Conservation (phyloP, 1,140 invertebrate genomes). For the Bombus consobrinus region DNA sequence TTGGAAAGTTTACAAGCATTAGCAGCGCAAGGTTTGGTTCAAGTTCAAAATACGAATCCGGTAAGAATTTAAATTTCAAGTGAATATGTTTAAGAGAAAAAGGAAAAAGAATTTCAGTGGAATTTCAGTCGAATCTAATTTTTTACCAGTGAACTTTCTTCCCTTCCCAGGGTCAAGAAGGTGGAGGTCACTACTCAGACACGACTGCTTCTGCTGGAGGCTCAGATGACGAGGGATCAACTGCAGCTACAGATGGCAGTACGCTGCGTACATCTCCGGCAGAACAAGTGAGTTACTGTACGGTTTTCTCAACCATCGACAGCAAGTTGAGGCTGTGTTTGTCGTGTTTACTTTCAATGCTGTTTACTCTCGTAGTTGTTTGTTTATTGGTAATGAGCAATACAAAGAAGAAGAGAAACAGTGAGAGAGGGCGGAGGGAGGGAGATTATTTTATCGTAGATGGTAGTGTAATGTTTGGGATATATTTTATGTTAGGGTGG, state of each 20-base stretch:
- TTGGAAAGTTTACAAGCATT: conserved; percentile 82
- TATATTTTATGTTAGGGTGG: conserved; percentile 82
- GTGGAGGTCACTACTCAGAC: conserved; percentile 88
- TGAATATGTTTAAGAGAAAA: neutral
- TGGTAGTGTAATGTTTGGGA: conserved; percentile 59
- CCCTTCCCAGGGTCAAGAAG: conserved; percentile 74
- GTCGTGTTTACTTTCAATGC: neutral
- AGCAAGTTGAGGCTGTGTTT: neutral
- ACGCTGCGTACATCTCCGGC: conserved; percentile 95
- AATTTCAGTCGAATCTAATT: neutral
- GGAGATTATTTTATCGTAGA: neutral
- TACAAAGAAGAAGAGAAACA: conserved; percentile 1
- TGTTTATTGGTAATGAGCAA: conserved; percentile 3
- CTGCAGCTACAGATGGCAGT: conserved; percentile 95
- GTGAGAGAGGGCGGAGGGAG: neutral
- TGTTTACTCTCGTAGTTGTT: conserved; percentile 23
- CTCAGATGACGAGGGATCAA: conserved; percentile 97
- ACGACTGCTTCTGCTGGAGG: conserved; percentile 92
- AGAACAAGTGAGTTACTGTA: conserved; percentile 85
- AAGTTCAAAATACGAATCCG: conserved; percentile 71
- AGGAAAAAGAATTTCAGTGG: neutral
- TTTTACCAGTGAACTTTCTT: neutral
- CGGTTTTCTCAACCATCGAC: neutral
- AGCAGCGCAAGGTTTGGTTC: conserved; percentile 75
- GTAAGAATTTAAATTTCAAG: conserved; percentile 43